Percentiles rank a stretch among this genome's conserved stretches.
phyloP scores from a whole-genome alignment of 1,140 invertebrate species.

The Lucilia sericata region DNA sequence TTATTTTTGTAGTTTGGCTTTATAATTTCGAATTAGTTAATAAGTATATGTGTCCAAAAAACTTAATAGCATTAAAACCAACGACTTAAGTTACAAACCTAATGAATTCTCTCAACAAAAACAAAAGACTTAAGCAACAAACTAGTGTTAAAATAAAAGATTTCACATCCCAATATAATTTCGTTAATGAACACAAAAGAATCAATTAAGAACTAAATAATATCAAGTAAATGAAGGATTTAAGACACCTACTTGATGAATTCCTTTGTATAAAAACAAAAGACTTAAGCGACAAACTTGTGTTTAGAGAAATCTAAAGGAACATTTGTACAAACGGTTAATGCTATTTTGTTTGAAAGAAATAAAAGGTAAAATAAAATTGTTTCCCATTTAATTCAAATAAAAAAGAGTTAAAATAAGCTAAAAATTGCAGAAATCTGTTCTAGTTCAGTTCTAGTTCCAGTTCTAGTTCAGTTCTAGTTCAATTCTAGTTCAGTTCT shows the following conservation, averaged over 20 bases:
- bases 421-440: too few species aligned
- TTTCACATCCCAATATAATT: neutral
- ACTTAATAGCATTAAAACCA: constrained; percentile 4
- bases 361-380: neutral
- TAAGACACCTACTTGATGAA: neutral
- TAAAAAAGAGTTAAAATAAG: too few species aligned
- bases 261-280: neutral
- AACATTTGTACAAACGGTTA: neutral
- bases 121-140: constrained; percentile 3
- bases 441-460: too few species aligned
- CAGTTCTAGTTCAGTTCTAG: too few species aligned
- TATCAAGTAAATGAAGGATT: neutral
- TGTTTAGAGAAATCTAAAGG: neutral
- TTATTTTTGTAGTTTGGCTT: constrained; percentile 57
- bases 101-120: neutral
- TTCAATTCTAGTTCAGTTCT: too few species aligned
- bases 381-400: neutral
- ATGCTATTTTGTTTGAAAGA: neutral
- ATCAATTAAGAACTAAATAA: neutral
- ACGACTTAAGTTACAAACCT: constrained; percentile 11
- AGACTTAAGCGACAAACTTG: constrained; percentile 16
- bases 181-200: neutral
- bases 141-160: too few species aligned
- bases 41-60: neutral
- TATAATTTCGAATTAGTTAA: constrained; percentile 48